Percentiles rank a stretch among this genome's conserved stretches.
phyloP scores from a whole-genome alignment of 2,888 invertebrate species.

The Seira musarum region DNA sequence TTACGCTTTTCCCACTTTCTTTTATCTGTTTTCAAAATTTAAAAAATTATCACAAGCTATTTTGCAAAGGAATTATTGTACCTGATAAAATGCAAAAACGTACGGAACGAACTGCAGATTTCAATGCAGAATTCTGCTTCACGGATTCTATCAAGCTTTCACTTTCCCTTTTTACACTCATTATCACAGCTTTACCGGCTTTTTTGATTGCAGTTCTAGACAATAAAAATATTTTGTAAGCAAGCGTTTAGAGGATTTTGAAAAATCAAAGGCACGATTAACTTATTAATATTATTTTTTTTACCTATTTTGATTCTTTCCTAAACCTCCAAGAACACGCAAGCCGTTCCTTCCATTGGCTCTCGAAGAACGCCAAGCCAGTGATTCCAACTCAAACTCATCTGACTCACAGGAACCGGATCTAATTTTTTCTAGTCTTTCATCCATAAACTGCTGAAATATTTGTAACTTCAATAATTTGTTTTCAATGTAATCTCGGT shows the following conservation, averaged over 20 bases:
- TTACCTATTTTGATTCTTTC: conserved; percentile 67
- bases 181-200: conserved; percentile 70
- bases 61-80: neutral
- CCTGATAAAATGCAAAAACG: neutral
- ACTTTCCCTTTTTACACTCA: conserved; percentile 68
- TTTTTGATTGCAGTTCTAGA: conserved; percentile 67
- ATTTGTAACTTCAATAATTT: conserved; percentile 95
- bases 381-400: conserved; percentile 94
- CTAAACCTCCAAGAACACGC: conserved; percentile 62
- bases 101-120: conserved; percentile 68
- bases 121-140: conserved; percentile 68
- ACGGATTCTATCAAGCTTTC: conserved; percentile 68
- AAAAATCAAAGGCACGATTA: neutral
- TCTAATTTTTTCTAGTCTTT: conserved; percentile 91
- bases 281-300: conserved; percentile 1
- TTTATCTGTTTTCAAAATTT: conserved; percentile 76
- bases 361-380: conserved; percentile 68
- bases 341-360: conserved; percentile 65
- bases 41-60: conserved; percentile 7
- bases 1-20: conserved; percentile 83
- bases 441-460: conserved; percentile 96
- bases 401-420: conserved; percentile 94
- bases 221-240: conserved; percentile 9
- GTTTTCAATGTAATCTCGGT: conserved; percentile 87
- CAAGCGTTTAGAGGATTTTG: too few relatives aligned